phyloP scores from a whole-genome alignment of 2,888 invertebrate genomes.

The Drosophila helvetica region DNA sequence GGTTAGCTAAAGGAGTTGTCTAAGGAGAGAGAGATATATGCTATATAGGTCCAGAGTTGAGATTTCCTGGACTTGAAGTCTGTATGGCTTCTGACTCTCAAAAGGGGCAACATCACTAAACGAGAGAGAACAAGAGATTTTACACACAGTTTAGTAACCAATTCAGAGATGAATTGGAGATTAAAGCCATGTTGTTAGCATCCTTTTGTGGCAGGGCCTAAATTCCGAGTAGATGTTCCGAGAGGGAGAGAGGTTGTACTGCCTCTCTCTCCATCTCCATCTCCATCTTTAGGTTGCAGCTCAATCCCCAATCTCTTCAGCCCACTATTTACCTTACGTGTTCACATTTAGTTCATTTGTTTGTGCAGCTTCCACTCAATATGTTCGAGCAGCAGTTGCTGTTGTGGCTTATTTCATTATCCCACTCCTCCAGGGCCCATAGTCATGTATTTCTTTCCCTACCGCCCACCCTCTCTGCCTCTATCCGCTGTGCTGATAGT shows the following conservation, averaged over 20 bases:
- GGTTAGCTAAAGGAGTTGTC: neutral
- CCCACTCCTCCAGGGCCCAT: slow-evolving; percentile 30
- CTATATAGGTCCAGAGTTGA: too few relatives aligned
- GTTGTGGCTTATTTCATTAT: slow-evolving; percentile 53
- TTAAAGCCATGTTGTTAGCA: slow-evolving; percentile 22
- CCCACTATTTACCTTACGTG: slow-evolving; percentile 66
- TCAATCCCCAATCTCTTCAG: slow-evolving; percentile 18
- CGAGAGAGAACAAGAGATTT: neutral
- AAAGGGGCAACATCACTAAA: neutral
- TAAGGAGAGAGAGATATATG: neutral
- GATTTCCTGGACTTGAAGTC: too few relatives aligned
- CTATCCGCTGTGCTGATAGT: slow-evolving; percentile 33
- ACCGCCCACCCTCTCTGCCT: neutral
- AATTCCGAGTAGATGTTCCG: neutral
- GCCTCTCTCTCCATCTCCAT: slow-evolving; percentile 1
- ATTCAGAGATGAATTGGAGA: neutral
- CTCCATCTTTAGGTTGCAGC: neutral
- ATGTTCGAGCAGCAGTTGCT: slow-evolving; percentile 47
- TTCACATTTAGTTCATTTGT: slow-evolving; percentile 66
- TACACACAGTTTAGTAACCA: neutral
- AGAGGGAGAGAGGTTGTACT: too few relatives aligned
- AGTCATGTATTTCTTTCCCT: slow-evolving; percentile 27
- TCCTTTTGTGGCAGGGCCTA: neutral
- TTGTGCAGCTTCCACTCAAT: slow-evolving; percentile 53
- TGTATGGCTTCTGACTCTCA: neutral